Conservation (phyloP, 2,888 invertebrate genomes). For the Apocheima hispidaria region DNA sequence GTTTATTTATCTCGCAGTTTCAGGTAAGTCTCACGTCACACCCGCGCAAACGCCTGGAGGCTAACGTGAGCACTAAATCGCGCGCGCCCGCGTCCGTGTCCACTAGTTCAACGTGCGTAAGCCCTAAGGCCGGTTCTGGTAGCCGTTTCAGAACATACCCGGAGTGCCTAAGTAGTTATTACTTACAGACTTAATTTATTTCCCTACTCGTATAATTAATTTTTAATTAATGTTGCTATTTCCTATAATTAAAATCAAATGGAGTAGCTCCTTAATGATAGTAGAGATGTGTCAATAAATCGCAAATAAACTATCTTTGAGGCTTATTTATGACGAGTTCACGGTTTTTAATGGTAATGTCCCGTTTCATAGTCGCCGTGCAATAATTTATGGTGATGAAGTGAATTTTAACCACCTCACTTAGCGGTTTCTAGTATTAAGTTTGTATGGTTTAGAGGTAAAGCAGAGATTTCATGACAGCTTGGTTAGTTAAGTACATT, state of each 20-base stretch:
- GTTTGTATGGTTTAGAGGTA: background rate
- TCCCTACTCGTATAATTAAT: slow-evolving; percentile 17
- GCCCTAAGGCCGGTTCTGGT: no score
- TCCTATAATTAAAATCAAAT: slow-evolving; percentile 17
- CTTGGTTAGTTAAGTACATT: background rate
- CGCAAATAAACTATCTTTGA: slow-evolving; percentile 22
- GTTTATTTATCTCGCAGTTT: no score
- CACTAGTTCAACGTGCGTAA: no score
- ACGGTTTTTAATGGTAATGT: slow-evolving; percentile 14
- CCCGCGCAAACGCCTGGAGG: no score
- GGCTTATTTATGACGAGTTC: slow-evolving; percentile 18
- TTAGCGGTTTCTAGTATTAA: slow-evolving; percentile 9
- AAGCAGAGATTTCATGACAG: background rate
- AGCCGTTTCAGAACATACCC: no score
- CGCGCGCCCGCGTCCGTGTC: no score
- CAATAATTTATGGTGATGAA: slow-evolving; percentile 27
- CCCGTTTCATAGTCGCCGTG: slow-evolving; percentile 12
- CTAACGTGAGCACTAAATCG: no score
- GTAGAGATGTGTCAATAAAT: slow-evolving; percentile 19
- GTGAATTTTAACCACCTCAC: slow-evolving; percentile 16
- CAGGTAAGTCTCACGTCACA: no score
- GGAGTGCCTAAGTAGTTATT: no score
- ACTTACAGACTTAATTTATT: no score
- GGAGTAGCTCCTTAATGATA: slow-evolving; percentile 14
- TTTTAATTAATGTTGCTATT: slow-evolving; percentile 4